A percentile compares a stretch with the other conserved stretches of the same genome.
Conservation (phyloP, 2,888 invertebrate species). For the Lasioglossum malachurum region DNA sequence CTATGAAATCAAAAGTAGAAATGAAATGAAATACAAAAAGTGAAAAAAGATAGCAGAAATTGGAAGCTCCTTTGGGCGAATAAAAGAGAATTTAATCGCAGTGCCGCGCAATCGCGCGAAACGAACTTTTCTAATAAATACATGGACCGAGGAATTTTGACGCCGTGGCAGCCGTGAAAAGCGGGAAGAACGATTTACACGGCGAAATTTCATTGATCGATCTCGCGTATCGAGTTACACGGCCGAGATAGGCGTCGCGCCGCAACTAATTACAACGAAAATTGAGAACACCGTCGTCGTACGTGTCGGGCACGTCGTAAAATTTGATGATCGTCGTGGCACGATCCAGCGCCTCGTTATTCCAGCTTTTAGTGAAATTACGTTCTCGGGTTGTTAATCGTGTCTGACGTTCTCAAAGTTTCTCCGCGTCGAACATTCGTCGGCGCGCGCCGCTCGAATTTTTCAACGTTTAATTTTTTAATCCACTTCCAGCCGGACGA, state of each 20-base stretch:
- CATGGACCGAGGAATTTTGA: background rate
- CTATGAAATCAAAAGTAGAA: no score
- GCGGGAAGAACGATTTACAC: slow-evolving; percentile 43
- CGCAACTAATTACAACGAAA: slow-evolving; percentile 67
- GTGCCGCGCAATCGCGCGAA: background rate
- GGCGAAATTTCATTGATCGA: slow-evolving; percentile 56
- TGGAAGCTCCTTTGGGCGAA: background rate
- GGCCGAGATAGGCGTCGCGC: slow-evolving; percentile 29
- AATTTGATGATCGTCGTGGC: slow-evolving; percentile 62
- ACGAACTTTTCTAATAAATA: background rate
- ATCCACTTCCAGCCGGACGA: background rate
- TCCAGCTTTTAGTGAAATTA: slow-evolving; percentile 71
- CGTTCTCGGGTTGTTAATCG: slow-evolving; percentile 62
- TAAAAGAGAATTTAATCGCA: background rate
- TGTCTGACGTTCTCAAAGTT: slow-evolving; percentile 52
- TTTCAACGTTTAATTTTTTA: slow-evolving; percentile 26
- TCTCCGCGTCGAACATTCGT: slow-evolving; percentile 27
- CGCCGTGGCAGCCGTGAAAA: slow-evolving; percentile 18
- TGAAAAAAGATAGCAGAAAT: background rate
- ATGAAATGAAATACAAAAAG: no score
- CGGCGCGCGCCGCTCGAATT: slow-evolving; percentile 21
- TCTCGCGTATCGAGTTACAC: slow-evolving; percentile 50
- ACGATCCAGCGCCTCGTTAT: slow-evolving; percentile 48
- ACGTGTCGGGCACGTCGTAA: slow-evolving; percentile 47
- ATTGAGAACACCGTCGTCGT: slow-evolving; percentile 60